phyloP scores from a whole-genome alignment of 2,797 vertebrate species.

The Uromys caudimaculatus region DNA sequence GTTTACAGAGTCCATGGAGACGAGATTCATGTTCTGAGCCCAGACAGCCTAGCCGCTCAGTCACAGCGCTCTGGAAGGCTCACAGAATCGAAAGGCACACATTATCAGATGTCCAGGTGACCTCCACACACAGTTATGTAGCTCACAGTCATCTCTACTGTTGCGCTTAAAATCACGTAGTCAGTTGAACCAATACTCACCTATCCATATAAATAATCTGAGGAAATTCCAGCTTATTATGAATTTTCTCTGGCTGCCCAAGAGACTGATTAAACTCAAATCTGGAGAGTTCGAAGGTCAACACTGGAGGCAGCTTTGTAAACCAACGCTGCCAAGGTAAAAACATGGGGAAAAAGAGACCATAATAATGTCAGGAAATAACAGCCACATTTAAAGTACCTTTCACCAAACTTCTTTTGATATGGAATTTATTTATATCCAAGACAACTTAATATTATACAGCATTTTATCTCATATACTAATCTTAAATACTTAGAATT shows the following conservation, averaged over 20 bases:
- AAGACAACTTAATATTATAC: constrained; percentile 21
- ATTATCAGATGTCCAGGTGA: background rate
- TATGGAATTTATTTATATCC: constrained; percentile 48
- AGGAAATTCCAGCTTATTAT: constrained; percentile 97
- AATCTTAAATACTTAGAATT: constrained; percentile 39
- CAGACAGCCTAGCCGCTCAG: background rate
- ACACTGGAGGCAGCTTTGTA: constrained; percentile 95
- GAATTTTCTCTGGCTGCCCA: constrained; percentile 98
- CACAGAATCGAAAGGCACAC: background rate
- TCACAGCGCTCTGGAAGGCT: background rate
- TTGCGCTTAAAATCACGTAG: background rate
- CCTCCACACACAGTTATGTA: background rate
- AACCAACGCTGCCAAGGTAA: constrained; percentile 94
- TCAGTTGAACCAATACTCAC: constrained; percentile 86
- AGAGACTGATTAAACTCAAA: constrained; percentile 99
- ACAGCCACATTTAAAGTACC: background rate
- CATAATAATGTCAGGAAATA: constrained; percentile 63
- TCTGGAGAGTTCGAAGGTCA: constrained; percentile 98
- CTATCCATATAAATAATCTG: constrained; percentile 98
- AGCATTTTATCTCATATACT: constrained; percentile 24
- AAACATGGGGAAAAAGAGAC: constrained; percentile 71
- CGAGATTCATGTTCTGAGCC: background rate
- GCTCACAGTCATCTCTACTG: background rate
- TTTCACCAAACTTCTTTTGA: constrained; percentile 43
- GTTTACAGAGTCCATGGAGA: background rate